Percentiles rank a stretch among this genome's conserved stretches.
These are phyloP conservation scores for Ammospiza caudacuta DNA, from an alignment of 2,113 vertebrate genomes.

Conservation along the genomic window DNA sequence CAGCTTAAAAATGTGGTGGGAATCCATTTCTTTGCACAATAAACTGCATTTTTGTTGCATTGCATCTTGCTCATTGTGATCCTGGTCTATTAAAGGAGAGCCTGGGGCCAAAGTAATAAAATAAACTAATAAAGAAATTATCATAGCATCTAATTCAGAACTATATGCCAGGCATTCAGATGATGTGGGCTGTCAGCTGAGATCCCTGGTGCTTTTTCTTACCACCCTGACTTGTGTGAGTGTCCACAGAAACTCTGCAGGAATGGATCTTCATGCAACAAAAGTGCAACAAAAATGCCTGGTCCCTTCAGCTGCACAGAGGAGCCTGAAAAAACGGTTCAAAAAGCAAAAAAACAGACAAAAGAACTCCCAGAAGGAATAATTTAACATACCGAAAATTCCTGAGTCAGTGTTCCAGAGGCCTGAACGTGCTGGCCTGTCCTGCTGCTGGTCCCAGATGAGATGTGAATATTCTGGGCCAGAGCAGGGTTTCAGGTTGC, in stretches of 20 bases:
- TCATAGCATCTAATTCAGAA: neutral
- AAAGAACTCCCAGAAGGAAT: neutral
- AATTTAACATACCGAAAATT: neutral
- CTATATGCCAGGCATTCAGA: neutral
- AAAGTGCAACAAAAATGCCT: neutral
- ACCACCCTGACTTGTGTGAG: neutral
- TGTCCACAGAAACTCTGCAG: neutral
- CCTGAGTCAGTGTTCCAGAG: neutral
- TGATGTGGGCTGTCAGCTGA: neutral
- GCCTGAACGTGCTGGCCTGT: neutral
- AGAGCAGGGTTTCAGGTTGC: neutral
- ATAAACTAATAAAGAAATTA: neutral
- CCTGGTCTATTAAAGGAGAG: fast-evolving
- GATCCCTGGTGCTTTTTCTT: neutral
- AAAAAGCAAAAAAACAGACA: neutral
- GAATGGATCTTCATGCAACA: neutral
- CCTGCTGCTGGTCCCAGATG: neutral
- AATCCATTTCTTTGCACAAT: neutral
- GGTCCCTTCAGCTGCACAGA: neutral
- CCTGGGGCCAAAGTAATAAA: neutral
- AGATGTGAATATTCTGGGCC: neutral
- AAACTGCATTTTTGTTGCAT: neutral
- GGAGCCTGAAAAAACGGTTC: neutral
- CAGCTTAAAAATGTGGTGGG: neutral
- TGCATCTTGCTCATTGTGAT: neutral